Base-by-base conservation (phyloP, 2,113 vertebrate genomes). In the Gila orcuttii region DNA sequence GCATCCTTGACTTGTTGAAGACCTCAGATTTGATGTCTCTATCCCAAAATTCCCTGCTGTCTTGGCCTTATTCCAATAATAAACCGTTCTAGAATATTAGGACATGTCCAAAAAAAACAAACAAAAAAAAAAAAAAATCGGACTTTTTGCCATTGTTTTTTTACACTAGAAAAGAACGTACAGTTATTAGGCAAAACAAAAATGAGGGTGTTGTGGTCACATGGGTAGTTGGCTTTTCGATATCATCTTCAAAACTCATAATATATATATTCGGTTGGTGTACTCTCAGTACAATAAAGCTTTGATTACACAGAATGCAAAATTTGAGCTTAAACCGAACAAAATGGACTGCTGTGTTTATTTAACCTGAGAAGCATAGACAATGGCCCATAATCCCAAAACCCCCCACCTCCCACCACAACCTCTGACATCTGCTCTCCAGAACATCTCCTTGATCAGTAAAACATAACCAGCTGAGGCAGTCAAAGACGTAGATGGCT, bases 301-400 rank as follows among this genome's bases (percentile, higher is more conserved):
- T 89, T 87, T 77, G 85, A 87, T 89, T 87, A 90, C 78, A 90
- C 71, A 75, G 89, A 89, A 90, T 87, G 88, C 86, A 90, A 91
- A 90, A 86, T 84, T 33, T 82, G 79, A 85, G 82, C 84, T 85
- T 73, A 83, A 85, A 85, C 62, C 82, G 45, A 85, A 87, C 33
- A 84, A 83, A 82, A 95, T 94, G 94, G 92, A 94, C 94, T 94
- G 93, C 93, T 93, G 92, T 94, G 91, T 92, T 90, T 92, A 91
- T 94, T 95, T 91, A 94, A 94, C 93, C 94, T 94, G 94, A 95
- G 93, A 94, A 94, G 93, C 92, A 90, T 90, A 90, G 85, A 92
- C 83, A 86, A 92, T 90, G 86, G 89, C 89, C 91, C 89, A 91
- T 90, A 89, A 91, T 92, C 87, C 88, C 77, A 76, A 82, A 84